Conservation (phyloP, 2,113 vertebrate species). For the Malurus alboscapulatus region DNA sequence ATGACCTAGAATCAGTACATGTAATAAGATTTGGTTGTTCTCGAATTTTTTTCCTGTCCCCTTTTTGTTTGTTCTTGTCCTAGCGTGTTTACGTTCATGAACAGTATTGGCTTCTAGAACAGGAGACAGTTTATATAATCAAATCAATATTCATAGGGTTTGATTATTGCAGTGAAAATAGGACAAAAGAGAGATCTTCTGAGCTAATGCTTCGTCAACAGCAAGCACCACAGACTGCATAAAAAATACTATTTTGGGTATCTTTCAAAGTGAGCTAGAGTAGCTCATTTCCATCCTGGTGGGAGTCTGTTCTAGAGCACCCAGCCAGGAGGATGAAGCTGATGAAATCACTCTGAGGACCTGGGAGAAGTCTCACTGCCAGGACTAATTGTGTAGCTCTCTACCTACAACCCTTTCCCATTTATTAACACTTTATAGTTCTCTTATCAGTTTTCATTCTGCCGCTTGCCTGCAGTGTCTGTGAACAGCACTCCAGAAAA, state of each 20-base stretch:
- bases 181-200: not conserved
- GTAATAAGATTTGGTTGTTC: not conserved
- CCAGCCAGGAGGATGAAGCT: not conserved
- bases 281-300: not conserved
- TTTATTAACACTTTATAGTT: accelerated
- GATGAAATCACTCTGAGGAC: not conserved
- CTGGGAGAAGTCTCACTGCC: not conserved
- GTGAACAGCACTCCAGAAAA: not conserved
- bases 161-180: not conserved
- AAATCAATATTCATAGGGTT: not conserved
- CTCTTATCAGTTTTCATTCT: not conserved
- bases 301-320: not conserved
- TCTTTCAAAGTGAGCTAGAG: not conserved
- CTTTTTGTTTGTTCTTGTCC: not conserved
- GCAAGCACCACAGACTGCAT: not conserved
- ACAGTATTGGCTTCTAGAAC: not conserved
- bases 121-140: not conserved
- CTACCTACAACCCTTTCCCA: accelerated
- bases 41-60: not conserved
- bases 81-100: not conserved
- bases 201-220: not conserved
- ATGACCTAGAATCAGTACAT: not conserved
- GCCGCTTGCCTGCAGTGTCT: not conserved
- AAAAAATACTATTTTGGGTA: not conserved
- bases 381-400: not conserved